Evolutionary conservation across 2,888 invertebrate species (phyloP), one percentile per base, ranked within the genome.

Genomic region (Epistrophe eligans): DNA sequence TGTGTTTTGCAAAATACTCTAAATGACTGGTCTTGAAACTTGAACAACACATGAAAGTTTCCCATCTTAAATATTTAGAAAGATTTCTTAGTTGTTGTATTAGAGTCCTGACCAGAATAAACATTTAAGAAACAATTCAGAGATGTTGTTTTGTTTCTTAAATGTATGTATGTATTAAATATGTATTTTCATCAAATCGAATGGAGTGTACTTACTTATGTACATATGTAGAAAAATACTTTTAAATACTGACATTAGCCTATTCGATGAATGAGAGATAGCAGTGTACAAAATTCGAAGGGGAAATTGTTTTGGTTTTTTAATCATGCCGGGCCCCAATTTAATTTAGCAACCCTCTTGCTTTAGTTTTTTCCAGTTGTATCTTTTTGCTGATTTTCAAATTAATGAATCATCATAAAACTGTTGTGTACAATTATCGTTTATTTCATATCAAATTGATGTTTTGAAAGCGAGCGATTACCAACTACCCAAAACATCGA

Each of bases 401-500:
- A 24, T 57, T 57, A 17, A 57, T 58, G 43, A 58, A 35, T 45
- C 57, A 57, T 45, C 13, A 17, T 9, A 13, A 28, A 32, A 43
- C 8, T 11, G 13, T 11, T n/a, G 7, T n/a, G 35, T 35, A 57
- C 50, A 55, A 6, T n/a, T n/a, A n/a, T 67, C n/a, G 2, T 13
- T n/a, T 32, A 6, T 17, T 60, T 43, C 19, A 60, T 38, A 60
- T 62, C 15, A 24, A 62, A 62, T 43, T 62, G 19, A 62, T 62
- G 24, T 40, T 62, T 62, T 17, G 7, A 15, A 62, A 43, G 62
- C 9, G 40, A 43, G 62, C 9, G 40, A 40, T 15, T 15, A 24
- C 62, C 15, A 62, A 24, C 4, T 19, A 62, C 40, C 40, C 64
- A 45, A 64, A 45, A 45, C 64, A 64, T 64, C n/a, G 64, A 35